A percentile compares a stretch with the other conserved stretches of the same genome.
Evolutionary conservation across 2,888 invertebrate genomes (phyloP).

Genomic region (Odontocerum albicorne): DNA sequence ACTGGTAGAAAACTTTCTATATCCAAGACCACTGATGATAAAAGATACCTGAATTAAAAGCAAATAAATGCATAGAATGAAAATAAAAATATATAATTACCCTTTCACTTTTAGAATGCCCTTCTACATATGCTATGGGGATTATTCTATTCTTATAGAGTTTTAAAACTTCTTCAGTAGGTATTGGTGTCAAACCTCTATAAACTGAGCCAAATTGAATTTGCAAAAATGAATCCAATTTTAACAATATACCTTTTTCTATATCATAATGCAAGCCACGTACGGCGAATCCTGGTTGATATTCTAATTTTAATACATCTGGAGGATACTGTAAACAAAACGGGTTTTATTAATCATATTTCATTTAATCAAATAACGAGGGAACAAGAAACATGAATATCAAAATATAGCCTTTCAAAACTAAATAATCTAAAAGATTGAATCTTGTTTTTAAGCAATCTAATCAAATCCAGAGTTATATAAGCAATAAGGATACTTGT

Average conservation of each 20-base stretch:
- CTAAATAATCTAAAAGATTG: too few relatives aligned
- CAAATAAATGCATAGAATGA: slow-evolving; percentile 11
- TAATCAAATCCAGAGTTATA: too few relatives aligned
- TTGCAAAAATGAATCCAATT: slow-evolving; percentile 95
- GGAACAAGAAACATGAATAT: too few relatives aligned
- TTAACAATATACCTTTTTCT: slow-evolving; percentile 89
- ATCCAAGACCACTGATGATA: too few relatives aligned
- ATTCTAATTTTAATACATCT: slow-evolving; percentile 78
- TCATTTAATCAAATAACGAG: not conserved
- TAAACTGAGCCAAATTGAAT: slow-evolving; percentile 95
- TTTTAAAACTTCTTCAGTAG: slow-evolving; percentile 81
- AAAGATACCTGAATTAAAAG: too few relatives aligned
- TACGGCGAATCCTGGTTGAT: slow-evolving; percentile 92
- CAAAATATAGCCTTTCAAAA: too few relatives aligned
- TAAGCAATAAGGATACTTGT: too few relatives aligned
- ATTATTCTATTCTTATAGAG: slow-evolving; percentile 85
- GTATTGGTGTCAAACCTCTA: slow-evolving; percentile 78
- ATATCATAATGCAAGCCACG: slow-evolving; percentile 98
- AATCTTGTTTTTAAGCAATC: too few relatives aligned
- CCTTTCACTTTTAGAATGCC: slow-evolving; percentile 69
- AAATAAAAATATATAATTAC: slow-evolving; percentile 47
- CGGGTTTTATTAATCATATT: slow-evolving; percentile 1
- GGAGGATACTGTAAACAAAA: slow-evolving; percentile 79
- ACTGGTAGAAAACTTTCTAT: too few relatives aligned
- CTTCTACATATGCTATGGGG: slow-evolving; percentile 86